Evolutionary conservation across 2,113 vertebrate species (phyloP).

Genomic region (Thamnaconus septentrionalis): DNA sequence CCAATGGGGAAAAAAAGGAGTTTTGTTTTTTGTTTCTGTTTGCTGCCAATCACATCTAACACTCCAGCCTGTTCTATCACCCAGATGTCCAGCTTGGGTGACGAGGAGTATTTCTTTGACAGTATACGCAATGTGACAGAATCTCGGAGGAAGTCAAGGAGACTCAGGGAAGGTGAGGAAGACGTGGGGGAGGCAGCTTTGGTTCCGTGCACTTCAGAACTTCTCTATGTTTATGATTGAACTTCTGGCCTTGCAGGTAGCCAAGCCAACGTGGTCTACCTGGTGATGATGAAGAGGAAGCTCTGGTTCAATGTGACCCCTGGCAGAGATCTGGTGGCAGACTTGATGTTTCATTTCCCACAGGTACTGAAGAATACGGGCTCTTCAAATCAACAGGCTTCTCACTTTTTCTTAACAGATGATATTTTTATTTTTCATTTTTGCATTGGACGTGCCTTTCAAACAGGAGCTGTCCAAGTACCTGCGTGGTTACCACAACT

Average conservation of each 20-base stretch:
- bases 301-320: slow-evolving; percentile 90
- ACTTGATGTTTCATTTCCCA: slow-evolving; percentile 90
- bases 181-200: slow-evolving; percentile 18
- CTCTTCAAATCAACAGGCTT: neutral
- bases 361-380: slow-evolving; percentile 72
- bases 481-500: slow-evolving; percentile 85
- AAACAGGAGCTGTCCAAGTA: slow-evolving; percentile 88
- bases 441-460: neutral
- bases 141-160: slow-evolving; percentile 80
- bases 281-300: slow-evolving; percentile 91
- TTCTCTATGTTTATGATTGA: neutral
- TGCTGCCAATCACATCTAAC: too few species aligned
- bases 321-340: slow-evolving; percentile 86
- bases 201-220: neutral
- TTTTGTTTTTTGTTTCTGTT: too few species aligned
- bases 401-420: neutral
- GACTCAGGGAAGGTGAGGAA: slow-evolving; percentile 79
- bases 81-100: slow-evolving; percentile 85
- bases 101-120: slow-evolving; percentile 92
- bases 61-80: neutral
- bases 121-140: slow-evolving; percentile 83
- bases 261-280: slow-evolving; percentile 60
- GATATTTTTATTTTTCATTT: neutral
- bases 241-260: slow-evolving; percentile 57
- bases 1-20: too few species aligned